Percentiles rank a stretch among this genome's conserved stretches.
phyloP scores from a whole-genome alignment of 1,140 invertebrate species.

The Ips typographus region DNA sequence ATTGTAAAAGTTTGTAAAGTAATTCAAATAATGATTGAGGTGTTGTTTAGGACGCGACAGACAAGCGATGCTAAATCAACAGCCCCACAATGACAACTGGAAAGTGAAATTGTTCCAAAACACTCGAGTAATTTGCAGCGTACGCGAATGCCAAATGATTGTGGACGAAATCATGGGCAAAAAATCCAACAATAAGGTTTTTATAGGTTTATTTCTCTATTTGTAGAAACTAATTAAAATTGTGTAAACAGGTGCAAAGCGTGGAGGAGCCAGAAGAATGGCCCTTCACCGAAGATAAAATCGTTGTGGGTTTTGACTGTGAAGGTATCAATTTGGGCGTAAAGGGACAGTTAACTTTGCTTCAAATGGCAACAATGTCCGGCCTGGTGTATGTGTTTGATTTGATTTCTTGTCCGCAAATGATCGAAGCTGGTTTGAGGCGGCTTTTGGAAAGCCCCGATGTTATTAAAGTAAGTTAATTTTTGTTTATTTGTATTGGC shows the following conservation, averaged over 20 bases:
- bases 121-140: constrained; percentile 74
- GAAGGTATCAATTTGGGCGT: constrained; percentile 88
- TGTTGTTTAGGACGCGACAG: constrained; percentile 61
- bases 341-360: constrained; percentile 80
- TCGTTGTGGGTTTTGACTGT: constrained; percentile 80
- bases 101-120: constrained; percentile 78
- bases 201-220: neutral
- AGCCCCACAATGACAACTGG: constrained; percentile 70
- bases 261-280: constrained; percentile 24
- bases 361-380: constrained; percentile 80
- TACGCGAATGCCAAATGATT: constrained; percentile 74
- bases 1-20: too few relatives aligned
- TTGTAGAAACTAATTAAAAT: neutral
- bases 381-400: constrained; percentile 88
- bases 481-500: neutral
- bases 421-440: constrained; percentile 80
- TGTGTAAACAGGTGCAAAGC: neutral
- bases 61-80: constrained; percentile 57
- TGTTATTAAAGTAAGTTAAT: constrained; percentile 73
- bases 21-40: too few relatives aligned
- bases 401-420: constrained; percentile 78
- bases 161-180: constrained; percentile 70
- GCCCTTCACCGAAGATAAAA: constrained; percentile 53
- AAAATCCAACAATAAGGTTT: constrained; percentile 26
- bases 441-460: constrained; percentile 76